Evolutionary conservation across 2,113 vertebrate genomes (phyloP).

Genomic region (Ochotona princeps): DNA sequence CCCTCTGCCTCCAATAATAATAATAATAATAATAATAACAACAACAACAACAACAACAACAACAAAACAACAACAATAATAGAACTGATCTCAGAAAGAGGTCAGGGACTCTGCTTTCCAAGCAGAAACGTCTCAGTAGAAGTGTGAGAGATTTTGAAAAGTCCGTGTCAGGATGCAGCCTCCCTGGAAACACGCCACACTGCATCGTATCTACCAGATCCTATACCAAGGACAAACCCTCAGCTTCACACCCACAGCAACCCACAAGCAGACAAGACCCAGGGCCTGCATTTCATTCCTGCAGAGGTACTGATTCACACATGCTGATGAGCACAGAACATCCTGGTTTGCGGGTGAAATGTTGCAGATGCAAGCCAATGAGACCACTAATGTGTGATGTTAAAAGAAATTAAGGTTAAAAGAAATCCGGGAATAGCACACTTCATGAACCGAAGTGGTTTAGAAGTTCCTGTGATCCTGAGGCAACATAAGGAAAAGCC

Average conservation of each 20-base stretch:
- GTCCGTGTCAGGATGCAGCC: not conserved
- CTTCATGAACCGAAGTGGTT: constrained; percentile 14
- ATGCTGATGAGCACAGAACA: not conserved
- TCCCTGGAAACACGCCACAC: not conserved
- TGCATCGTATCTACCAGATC: not conserved
- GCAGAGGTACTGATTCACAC: not conserved
- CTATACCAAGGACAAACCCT: not conserved
- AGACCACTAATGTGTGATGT: no score
- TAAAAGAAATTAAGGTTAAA: no score
- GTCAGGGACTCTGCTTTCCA: not conserved
- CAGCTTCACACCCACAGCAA: not conserved
- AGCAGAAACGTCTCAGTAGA: not conserved
- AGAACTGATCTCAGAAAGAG: constrained; percentile 1
- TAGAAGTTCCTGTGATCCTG: constrained; percentile 38
- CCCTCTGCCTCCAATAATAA: no score
- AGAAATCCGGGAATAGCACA: not conserved
- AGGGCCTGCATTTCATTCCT: not conserved
- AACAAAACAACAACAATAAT: not conserved
- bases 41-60: no score
- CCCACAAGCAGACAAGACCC: not conserved
- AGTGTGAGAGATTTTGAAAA: not conserved
- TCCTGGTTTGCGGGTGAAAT: not conserved
- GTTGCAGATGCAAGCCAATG: not conserved
- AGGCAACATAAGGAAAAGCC: constrained; percentile 20
- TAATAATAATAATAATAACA: not conserved